These are phyloP conservation scores for Olivierus martensii DNA, from an alignment of 1,140 invertebrate genomes.

Conservation along the genomic window DNA sequence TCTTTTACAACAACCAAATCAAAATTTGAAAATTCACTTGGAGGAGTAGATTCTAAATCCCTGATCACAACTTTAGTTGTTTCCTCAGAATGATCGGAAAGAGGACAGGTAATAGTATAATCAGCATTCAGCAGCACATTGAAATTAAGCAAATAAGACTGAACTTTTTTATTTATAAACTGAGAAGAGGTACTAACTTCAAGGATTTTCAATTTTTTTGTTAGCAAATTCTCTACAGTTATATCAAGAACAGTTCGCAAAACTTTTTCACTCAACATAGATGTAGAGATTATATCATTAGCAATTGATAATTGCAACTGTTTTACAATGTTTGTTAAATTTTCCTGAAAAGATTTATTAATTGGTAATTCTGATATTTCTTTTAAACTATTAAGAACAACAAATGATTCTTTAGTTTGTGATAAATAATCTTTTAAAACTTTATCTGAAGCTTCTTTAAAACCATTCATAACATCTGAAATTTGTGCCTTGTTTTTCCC, in stretches of 20 bases:
- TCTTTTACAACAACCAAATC: constrained; percentile 30
- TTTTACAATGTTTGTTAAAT: constrained; percentile 11
- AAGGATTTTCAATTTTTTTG: constrained; percentile 55
- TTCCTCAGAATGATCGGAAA: constrained; percentile 22
- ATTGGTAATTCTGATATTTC: constrained; percentile 1
- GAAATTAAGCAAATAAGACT: too few relatives aligned
- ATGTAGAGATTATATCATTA: constrained; percentile 6
- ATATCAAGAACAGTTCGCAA: constrained; percentile 48
- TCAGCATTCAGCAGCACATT: constrained; percentile 30
- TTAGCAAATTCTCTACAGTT: constrained; percentile 59
- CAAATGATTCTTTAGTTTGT: constrained; percentile 3
- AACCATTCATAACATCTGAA: constrained; percentile 18
- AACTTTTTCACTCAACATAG: constrained; percentile 9
- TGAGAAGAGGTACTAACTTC: constrained; percentile 55
- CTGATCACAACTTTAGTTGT: constrained; percentile 25
- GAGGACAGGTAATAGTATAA: constrained; percentile 28
- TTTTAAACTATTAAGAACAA: constrained; percentile 10
- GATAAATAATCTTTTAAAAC: constrained; percentile 12
- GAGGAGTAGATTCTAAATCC: constrained; percentile 22
- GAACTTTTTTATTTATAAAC: too few relatives aligned
- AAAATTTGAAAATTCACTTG: constrained; percentile 17
- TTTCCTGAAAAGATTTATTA: constrained; percentile 1
- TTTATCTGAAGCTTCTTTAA: constrained; percentile 10
- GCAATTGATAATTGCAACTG: too few relatives aligned
- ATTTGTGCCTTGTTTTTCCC: constrained; percentile 15